phyloP scores from a whole-genome alignment of 2,888 invertebrate genomes.

The Cynaeus angustus region DNA sequence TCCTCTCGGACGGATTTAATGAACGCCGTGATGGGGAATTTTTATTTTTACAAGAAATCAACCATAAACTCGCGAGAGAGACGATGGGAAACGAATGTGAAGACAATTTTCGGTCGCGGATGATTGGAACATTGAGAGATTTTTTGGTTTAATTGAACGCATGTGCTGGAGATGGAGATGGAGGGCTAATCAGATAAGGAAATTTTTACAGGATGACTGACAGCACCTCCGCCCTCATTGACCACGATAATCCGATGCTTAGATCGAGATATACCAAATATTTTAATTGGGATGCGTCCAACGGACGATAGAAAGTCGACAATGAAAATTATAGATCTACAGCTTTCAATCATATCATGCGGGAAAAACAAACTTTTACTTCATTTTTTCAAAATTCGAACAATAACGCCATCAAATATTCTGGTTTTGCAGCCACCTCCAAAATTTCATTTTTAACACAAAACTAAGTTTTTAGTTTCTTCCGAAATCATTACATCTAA shows the following conservation, averaged over 20 bases:
- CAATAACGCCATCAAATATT: too few species aligned
- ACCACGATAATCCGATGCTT: slow-evolving; percentile 6
- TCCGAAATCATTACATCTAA: too few species aligned
- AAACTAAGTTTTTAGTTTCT: too few species aligned
- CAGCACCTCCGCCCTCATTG: slow-evolving; percentile 22
- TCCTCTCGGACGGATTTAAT: slow-evolving; percentile 41
- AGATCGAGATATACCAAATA: slow-evolving; percentile 21
- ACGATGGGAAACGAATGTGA: background rate
- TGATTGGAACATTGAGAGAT: background rate
- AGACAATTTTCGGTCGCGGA: background rate
- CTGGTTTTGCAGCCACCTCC: too few species aligned
- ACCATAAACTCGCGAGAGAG: slow-evolving; percentile 13
- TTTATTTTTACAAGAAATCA: slow-evolving; percentile 30
- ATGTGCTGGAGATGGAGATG: background rate
- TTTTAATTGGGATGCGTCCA: slow-evolving; percentile 27
- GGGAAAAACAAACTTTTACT: too few species aligned
- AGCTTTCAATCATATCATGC: too few species aligned
- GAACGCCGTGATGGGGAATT: slow-evolving; percentile 26
- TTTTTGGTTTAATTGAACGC: slow-evolving; percentile 19
- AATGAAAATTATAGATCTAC: too few species aligned
- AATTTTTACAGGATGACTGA: slow-evolving; percentile 17
- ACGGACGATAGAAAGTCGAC: too few species aligned
- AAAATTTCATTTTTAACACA: too few species aligned
- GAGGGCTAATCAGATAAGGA: slow-evolving; percentile 24
- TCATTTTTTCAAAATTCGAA: too few species aligned